Evolutionary conservation across 1,140 invertebrate genomes (phyloP).

Genomic region (Aplysia californica): DNA sequence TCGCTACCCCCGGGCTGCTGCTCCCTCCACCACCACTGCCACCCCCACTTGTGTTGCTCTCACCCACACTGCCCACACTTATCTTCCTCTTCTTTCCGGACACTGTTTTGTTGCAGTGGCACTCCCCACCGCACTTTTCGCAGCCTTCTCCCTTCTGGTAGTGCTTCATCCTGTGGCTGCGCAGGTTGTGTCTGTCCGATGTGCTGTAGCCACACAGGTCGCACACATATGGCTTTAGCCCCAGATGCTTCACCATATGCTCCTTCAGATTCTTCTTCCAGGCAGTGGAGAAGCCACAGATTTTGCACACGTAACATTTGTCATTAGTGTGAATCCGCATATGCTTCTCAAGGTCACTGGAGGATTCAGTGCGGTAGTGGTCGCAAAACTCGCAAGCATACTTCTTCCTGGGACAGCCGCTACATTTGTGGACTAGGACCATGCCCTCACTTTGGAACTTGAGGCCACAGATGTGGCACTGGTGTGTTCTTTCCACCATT

Average conservation of each 20-base stretch:
- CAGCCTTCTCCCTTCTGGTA: conserved; percentile 34
- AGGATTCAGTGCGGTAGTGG: conserved; percentile 39
- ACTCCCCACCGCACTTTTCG: conserved; percentile 31
- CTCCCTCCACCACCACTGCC: background rate
- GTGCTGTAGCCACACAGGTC: conserved; percentile 44
- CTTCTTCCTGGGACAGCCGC: conserved; percentile 35
- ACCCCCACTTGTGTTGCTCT: background rate
- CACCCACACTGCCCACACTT: background rate
- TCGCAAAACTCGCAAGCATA: conserved; percentile 40
- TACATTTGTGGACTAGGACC: conserved; percentile 42
- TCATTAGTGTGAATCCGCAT: conserved; percentile 39
- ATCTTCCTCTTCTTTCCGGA: conserved; percentile 27
- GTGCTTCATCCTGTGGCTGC: conserved; percentile 32
- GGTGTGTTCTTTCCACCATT: conserved; percentile 37
- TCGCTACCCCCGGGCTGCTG: background rate
- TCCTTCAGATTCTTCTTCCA: conserved; percentile 45
- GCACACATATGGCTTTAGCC: conserved; percentile 48
- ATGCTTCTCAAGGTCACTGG: conserved; percentile 56
- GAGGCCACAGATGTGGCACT: conserved; percentile 34
- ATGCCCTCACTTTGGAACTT: conserved; percentile 38
- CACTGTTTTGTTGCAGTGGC: conserved; percentile 19
- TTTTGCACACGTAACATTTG: conserved; percentile 34
- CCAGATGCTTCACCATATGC: conserved; percentile 50
- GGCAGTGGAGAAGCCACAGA: conserved; percentile 36
- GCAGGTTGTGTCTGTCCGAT: conserved; percentile 34